Evolutionary conservation across 2,888 invertebrate genomes (phyloP).

Genomic region (Pachliopta kotzebuea): DNA sequence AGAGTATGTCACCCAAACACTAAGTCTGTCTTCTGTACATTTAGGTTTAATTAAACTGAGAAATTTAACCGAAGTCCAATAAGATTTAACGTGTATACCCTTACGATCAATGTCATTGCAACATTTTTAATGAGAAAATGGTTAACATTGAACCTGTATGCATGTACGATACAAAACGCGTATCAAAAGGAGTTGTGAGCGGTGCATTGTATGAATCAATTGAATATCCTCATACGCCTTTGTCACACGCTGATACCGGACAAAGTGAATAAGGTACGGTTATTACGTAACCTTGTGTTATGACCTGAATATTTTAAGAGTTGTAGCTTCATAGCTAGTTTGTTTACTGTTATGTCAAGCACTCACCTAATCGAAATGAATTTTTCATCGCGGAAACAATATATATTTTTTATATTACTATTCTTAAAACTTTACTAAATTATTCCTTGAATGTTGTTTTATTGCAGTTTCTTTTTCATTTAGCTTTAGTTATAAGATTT

Average conservation of each 20-base stretch:
- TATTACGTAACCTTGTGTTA: conserved; percentile 22
- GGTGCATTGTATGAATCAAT: conserved; percentile 20
- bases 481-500: no score
- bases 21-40: no score
- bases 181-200: background rate
- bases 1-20: no score
- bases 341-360: background rate
- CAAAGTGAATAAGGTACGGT: conserved; percentile 4
- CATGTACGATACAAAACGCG: background rate
- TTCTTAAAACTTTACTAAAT: background rate
- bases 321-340: background rate
- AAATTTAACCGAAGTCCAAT: no score
- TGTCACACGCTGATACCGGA: conserved; percentile 12
- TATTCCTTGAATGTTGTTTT: no score
- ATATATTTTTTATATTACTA: background rate
- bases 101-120: background rate
- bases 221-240: conserved; percentile 21
- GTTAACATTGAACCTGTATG: background rate
- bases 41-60: no score
- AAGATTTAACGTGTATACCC: background rate
- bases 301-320: background rate
- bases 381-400: background rate
- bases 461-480: no score
- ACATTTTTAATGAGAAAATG: background rate
- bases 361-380: background rate